Evolutionary conservation across 2,888 invertebrate genomes (phyloP), one percentile per base, ranked within the genome.

Genomic region (Flexamia atlantica): DNA sequence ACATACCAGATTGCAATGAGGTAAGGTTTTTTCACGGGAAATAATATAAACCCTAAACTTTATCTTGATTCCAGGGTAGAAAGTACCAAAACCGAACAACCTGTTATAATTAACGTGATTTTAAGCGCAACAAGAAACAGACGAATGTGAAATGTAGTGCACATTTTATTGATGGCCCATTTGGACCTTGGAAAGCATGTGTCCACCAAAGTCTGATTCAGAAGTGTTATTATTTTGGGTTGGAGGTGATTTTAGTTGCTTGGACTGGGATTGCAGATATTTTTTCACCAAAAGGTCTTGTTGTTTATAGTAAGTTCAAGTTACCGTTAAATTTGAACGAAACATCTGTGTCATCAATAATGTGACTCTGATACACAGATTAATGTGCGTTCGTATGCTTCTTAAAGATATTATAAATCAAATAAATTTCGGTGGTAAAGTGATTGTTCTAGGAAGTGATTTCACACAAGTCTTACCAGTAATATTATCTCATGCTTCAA

Each of bases 131-230:
- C 14, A 46, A 46, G 7, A 46, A 46, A 46, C 46, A 46, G 46
- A 14, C 14, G 46, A 46, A 17, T n/a, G n/a, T n/a, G n/a, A 46
- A 46, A 46, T n/a, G n/a, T n/a, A n/a, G n/a, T n/a, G n/a, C n/a
- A n/a, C n/a, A n/a, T 81, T 89, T 89, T 86, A 57, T 90, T 5
- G 89, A 90, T 86, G 90, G 89, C 2, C 89, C 90, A 5, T 89
- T 89, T 9, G 90, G 90, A 5, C 88, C 88, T 32, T 89, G 90
- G 90, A n/a, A 90, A 86, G 90, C 89, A 0, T 89, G 85, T 85
- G 53, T 89, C 5, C 88, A 87, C 84, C 83, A 76, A 20, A 60
- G 83, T 9, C 36, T 87, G 14, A 68, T 79, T 46, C 25, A 85
- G 36, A 20, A 70, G n/a, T 70, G 74, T 3, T 57, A 50, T 57